Evolutionary conservation across 2,113 vertebrate species (phyloP), one percentile per base, ranked within the genome.

Genomic region (Proterorhinus semilunaris): DNA sequence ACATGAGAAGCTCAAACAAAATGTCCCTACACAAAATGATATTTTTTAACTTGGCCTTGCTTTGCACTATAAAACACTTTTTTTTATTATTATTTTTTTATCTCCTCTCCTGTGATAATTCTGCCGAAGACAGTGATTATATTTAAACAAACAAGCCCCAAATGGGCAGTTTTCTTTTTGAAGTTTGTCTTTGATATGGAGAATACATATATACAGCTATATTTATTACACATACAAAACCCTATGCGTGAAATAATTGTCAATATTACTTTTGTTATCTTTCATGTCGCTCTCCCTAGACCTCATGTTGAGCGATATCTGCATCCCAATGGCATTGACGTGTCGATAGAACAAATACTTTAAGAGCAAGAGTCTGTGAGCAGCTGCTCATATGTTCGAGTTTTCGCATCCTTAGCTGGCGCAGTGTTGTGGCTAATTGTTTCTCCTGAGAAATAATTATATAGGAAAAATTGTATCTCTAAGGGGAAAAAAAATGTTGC

Each of bases 371-470:
- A 21, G 47, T 62, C 11, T 52, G 51, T 64, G 65, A 67, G 3
- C 63, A 64, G 45, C 53, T 75, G 72, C 11, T 8, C 70, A 16
- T 65, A 61, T 69, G 80, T 79, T 89, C 86, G 50, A 71, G 46
- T 63, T 80, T 76, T 79, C 12, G 74, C 68, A 69, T 49, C 15
- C 55, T 21, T 44, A 65, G 82, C 84, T 79, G 71, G 15, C 74
- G 27, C 55, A 58, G 68, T 36, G 48, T 68, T 87, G 84, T 89
- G 82, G 72, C 69, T 93, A 93, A 92, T 93, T 92, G 85, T 69
- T 58, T 92, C 86, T 89, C 85, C 90, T 75, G 82, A 92, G 81
- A 58, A 93, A 88, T 82, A 89, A 89, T 91, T 91, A 89, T 36
- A 69, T 90, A 85, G 91, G 80, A 88, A 92, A 90, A 88, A 88